A percentile compares a stretch with the other conserved stretches of the same genome.
Conservation (phyloP, 2,797 vertebrate species). For the Rachycentron canadum region DNA sequence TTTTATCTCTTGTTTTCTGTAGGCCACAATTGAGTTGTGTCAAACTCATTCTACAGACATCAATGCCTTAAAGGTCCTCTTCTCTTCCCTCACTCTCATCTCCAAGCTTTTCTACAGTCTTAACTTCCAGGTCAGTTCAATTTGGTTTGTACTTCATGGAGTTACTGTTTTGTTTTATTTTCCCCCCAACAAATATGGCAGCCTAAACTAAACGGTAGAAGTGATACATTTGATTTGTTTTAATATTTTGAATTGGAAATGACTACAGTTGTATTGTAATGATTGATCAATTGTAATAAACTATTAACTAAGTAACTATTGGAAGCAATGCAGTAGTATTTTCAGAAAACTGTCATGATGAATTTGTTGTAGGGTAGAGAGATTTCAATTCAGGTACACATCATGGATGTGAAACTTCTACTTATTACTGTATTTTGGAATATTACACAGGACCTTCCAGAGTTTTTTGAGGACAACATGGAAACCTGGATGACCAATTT, state of each 20-base stretch:
- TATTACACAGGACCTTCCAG: constrained; percentile 92
- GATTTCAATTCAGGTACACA: background rate
- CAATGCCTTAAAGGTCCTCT: constrained; percentile 95
- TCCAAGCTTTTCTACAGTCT: constrained; percentile 99
- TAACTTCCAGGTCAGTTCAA: constrained; percentile 94
- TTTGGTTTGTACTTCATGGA: background rate
- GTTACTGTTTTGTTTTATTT: background rate
- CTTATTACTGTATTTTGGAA: background rate
- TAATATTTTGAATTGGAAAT: background rate
- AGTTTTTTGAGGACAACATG: constrained; percentile 99
- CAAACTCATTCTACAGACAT: constrained; percentile 94
- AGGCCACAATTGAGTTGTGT: constrained; percentile 98
- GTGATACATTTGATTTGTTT: background rate
- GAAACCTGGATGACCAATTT: constrained; percentile 99
- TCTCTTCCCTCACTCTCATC: constrained; percentile 97
- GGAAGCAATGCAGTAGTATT: background rate
- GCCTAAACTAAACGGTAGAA: too few relatives aligned
- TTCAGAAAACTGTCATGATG: background rate
- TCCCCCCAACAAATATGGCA: background rate
- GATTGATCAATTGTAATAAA: background rate
- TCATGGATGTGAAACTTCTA: background rate
- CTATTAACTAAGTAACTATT: too few relatives aligned
- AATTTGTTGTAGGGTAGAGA: background rate
- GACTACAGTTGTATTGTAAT: background rate
- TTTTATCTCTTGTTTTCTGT: constrained; percentile 42